A percentile compares a stretch with the other conserved stretches of the same genome.
These are phyloP conservation scores for Ptilorrhoa leucosticta DNA, from an alignment of 2,113 vertebrate species.

Conservation along the genomic window DNA sequence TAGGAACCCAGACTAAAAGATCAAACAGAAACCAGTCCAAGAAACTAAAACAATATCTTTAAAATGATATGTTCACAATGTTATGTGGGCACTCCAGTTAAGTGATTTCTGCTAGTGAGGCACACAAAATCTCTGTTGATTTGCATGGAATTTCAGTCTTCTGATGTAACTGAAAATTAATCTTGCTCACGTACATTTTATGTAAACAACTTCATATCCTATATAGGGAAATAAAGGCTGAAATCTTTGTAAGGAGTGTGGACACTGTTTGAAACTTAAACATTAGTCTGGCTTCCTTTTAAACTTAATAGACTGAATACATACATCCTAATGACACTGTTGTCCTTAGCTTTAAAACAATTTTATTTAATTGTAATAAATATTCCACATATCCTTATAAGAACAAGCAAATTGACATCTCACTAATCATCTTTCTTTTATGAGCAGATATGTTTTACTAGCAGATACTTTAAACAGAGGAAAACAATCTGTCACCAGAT, in stretches of 20 bases:
- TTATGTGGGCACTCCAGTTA: background rate
- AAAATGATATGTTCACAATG: background rate
- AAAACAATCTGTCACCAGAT: background rate
- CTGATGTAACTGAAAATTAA: background rate
- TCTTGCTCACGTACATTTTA: background rate
- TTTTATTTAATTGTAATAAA: background rate
- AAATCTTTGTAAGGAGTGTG: background rate
- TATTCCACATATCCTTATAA: background rate
- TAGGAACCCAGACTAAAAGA: background rate
- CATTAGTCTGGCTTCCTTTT: background rate
- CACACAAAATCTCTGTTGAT: background rate
- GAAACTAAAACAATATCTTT: background rate
- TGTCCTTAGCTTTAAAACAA: background rate
- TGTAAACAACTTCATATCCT: background rate
- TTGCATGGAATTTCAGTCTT: background rate
- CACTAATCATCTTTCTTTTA: background rate
- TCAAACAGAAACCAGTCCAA: background rate
- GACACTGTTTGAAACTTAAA: background rate
- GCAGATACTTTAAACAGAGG: background rate
- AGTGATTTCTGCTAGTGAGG: fast-evolving
- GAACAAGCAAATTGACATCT: background rate
- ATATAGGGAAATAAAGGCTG: background rate
- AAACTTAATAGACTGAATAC: background rate
- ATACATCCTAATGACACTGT: background rate
- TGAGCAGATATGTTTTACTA: background rate